Evolutionary conservation across 2,113 vertebrate genomes (phyloP).

Genomic region (Centropus unirufus): DNA sequence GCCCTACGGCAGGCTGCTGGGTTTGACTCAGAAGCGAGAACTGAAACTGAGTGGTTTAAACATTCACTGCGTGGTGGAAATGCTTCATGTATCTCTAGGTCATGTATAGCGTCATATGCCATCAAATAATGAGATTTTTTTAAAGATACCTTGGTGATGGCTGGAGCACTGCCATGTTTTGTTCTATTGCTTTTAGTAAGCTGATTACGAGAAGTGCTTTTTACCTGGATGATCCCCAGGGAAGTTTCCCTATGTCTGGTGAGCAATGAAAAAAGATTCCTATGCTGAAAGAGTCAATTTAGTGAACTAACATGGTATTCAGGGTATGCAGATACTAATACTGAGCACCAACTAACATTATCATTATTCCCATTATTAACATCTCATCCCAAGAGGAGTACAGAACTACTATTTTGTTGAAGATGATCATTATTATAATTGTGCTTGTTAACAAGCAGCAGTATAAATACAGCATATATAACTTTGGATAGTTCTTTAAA

Average conservation of each 20-base stretch:
- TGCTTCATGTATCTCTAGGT: neutral
- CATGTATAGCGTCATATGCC: neutral
- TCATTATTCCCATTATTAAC: neutral
- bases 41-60: slow-evolving; percentile 39
- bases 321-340: neutral
- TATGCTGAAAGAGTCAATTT: neutral
- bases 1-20: neutral
- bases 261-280: neutral
- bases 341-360: neutral
- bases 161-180: neutral
- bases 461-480: neutral
- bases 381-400: neutral
- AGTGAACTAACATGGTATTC: neutral
- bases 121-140: neutral
- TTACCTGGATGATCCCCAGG: neutral
- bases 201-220: neutral
- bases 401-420: neutral
- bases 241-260: neutral
- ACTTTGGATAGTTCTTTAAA: neutral
- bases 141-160: neutral
- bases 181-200: neutral
- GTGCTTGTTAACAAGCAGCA: neutral
- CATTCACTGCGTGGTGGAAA: neutral
- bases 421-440: neutral
- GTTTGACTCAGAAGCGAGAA: slow-evolving; percentile 36